Base-by-base conservation (phyloP, 2,888 invertebrate genomes). In the Gnatocerus cornutus region DNA sequence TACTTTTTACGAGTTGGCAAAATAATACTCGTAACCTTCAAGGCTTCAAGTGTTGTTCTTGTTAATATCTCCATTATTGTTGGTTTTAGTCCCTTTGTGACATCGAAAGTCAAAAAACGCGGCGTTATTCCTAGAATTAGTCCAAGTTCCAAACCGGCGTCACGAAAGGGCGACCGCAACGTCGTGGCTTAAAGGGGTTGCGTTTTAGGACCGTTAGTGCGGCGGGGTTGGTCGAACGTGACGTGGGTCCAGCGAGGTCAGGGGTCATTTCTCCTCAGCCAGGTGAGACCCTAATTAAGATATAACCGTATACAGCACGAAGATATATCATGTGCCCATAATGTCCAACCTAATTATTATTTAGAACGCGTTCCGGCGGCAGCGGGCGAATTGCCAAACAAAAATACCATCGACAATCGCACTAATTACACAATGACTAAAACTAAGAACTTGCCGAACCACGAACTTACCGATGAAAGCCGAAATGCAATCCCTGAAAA, bases 221-320 rank as follows among this genome's bases (percentile, higher is more conserved):
- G 43, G 13, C 9, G 46, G 46, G 45, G 41, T 16, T 21, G 56
- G 43, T 64, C 55, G 59, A 66, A 62, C 63, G 71, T 73, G 71
- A 71, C 63, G 56, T 69, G 71, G 73, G 71, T 71, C 65, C 33
- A 10, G 53, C 39, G 62, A 69, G 69, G 73, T 69, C 66, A 65
- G 46, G 58, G 71, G 73, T 70, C 69, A 58, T 50, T 50, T 66
- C 50, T 63, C 41, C 21, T 67, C 64, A 63, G 58, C 71, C 73
- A 71, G 73, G 69, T 71, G 68, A 68, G 62, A 37, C 66, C 58
- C 71, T 68, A 71, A 73, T 71, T 73, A 71, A 61, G 68, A 72
- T 69, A 67, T 62, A 67, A 53, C 63, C 68, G 66, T 69, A 71
- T 71, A 68, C 68, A 65, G 56, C 62, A 16, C 33, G 58, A 53